Conservation (phyloP, 1,140 invertebrate genomes). For the Hyphantria cunea region DNA sequence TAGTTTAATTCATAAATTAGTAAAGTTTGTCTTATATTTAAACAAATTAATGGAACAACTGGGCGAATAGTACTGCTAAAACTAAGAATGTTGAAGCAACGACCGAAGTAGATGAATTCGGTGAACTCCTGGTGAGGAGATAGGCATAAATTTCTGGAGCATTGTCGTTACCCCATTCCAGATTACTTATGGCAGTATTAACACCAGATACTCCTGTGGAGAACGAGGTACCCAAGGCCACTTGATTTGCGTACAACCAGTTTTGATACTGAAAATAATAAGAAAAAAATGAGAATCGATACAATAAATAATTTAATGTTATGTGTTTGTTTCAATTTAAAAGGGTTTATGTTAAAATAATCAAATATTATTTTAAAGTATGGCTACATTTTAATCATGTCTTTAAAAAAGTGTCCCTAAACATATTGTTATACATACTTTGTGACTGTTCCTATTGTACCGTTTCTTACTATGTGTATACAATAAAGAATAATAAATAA, state of each 20-base stretch:
- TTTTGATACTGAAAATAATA: constrained; percentile 60
- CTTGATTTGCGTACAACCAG: constrained; percentile 58
- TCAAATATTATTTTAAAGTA: no score
- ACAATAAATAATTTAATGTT: no score
- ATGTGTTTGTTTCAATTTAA: no score
- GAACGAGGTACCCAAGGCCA: constrained; percentile 47
- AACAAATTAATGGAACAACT: constrained; percentile 35
- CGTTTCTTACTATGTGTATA: no score
- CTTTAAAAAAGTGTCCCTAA: no score
- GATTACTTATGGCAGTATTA: constrained; percentile 47
- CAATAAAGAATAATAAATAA: no score
- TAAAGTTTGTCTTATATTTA: background rate
- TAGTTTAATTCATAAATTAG: no score
- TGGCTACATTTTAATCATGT: no score
- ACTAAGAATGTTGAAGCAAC: constrained; percentile 48
- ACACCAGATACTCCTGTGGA: constrained; percentile 42
- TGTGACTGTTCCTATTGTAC: no score
- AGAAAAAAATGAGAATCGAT: no score
- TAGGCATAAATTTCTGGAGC: constrained; percentile 44
- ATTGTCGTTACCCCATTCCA: constrained; percentile 55
- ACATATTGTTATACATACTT: no score
- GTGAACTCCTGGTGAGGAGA: constrained; percentile 30
- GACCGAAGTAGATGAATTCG: constrained; percentile 41
- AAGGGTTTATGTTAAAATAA: no score
- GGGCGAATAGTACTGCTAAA: constrained; percentile 39